Evolutionary conservation across 2,888 invertebrate genomes (phyloP).

Genomic region (Diaperis boleti): DNA sequence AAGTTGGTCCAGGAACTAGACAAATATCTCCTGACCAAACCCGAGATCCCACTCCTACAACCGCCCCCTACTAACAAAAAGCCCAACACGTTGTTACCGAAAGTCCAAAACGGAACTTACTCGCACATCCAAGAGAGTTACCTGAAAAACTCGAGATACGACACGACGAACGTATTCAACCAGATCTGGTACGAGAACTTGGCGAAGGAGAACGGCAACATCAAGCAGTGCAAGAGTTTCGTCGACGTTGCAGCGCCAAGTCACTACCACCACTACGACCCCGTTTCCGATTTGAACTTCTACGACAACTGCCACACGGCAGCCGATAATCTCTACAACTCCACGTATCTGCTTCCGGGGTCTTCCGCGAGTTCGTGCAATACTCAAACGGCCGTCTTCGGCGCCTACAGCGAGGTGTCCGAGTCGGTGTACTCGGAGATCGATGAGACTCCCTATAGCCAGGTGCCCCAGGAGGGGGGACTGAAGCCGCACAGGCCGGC

Average conservation of each 20-base stretch:
- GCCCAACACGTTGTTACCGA: constrained; percentile 49
- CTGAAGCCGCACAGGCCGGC: constrained; percentile 65
- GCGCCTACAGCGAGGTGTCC: constrained; percentile 56
- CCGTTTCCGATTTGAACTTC: constrained; percentile 45
- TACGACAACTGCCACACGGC: constrained; percentile 13
- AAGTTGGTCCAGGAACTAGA: constrained; percentile 76
- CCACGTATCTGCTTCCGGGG: constrained; percentile 7
- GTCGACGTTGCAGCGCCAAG: constrained; percentile 20
- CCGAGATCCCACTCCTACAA: constrained; percentile 65
- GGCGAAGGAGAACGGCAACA: constrained; percentile 50
- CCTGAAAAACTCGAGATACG: constrained; percentile 51
- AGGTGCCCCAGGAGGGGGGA: constrained; percentile 59
- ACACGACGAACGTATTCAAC: constrained; percentile 65
- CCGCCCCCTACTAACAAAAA: constrained; percentile 65
- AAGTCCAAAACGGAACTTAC: constrained; percentile 61
- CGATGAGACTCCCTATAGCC: constrained; percentile 63
- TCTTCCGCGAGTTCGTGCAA: constrained; percentile 42
- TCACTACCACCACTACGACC: constrained; percentile 58
- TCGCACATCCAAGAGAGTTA: constrained; percentile 49
- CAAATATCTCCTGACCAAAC: constrained; percentile 68
- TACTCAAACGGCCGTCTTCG: constrained; percentile 47
- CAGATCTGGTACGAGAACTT: constrained; percentile 68
- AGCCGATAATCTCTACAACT: constrained; percentile 37
- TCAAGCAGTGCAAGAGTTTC: constrained; percentile 50
- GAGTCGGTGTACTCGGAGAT: constrained; percentile 62